These are phyloP conservation scores for Paramormyrops kingsleyae DNA, from an alignment of 2,113 vertebrate species.

Conservation along the genomic window DNA sequence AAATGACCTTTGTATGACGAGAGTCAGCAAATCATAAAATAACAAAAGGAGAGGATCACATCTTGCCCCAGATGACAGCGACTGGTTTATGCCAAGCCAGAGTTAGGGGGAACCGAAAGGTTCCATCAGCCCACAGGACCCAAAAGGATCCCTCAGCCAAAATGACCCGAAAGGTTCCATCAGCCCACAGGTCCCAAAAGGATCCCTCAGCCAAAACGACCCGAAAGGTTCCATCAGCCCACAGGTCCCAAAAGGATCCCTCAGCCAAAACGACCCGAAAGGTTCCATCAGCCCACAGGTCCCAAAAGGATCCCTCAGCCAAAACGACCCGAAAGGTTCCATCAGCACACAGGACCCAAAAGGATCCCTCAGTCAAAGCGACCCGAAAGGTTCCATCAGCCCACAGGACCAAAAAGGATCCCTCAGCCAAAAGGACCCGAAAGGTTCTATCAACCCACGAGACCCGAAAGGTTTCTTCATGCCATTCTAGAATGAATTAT, in stretches of 20 bases:
- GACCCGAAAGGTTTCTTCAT: slow-evolving; percentile 12
- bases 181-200: neutral
- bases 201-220: slow-evolving; percentile 11
- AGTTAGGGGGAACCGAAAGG: neutral
- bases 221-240: neutral
- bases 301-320: slow-evolving; percentile 17
- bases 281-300: neutral
- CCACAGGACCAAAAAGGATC: neutral
- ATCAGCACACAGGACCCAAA: neutral
- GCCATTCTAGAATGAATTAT: neutral
- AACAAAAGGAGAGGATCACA: neutral
- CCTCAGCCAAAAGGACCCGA: slow-evolving; percentile 8
- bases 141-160: slow-evolving; percentile 18
- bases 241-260: slow-evolving; percentile 4
- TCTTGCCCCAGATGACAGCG: neutral
- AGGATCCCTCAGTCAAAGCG: slow-evolving; percentile 12
- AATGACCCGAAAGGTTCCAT: neutral
- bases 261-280: slow-evolving; percentile 2
- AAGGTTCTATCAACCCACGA: neutral
- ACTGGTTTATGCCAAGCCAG: neutral
- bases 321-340: neutral
- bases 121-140: neutral
- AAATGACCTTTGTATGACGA: neutral
- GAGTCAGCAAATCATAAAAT: neutral
- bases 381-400: neutral